These are phyloP conservation scores for Meloidogyne floridensis DNA, from an alignment of 1,140 invertebrate genomes.

Conservation along the genomic window DNA sequence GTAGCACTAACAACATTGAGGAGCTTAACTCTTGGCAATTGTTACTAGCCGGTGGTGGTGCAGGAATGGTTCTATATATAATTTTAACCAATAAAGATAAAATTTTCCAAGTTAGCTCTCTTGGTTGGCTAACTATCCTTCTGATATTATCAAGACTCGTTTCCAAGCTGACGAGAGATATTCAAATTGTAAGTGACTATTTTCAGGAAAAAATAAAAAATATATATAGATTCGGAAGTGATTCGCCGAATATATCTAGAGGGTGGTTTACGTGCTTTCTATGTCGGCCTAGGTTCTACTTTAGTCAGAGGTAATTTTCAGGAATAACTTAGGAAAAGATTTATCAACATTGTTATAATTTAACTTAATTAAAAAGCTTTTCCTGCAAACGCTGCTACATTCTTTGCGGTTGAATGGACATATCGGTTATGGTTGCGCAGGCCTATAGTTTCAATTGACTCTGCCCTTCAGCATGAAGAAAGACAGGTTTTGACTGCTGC, in stretches of 20 bases:
- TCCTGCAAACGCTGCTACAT: slow-evolving; percentile 87
- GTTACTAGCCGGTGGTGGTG: slow-evolving; percentile 56
- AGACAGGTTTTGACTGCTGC: slow-evolving; percentile 28
- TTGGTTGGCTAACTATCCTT: slow-evolving; percentile 82
- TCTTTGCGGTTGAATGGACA: slow-evolving; percentile 80
- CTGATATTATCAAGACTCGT: slow-evolving; percentile 85
- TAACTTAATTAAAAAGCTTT: slow-evolving; percentile 76
- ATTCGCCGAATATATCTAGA: slow-evolving; percentile 76
- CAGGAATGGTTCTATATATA: slow-evolving; percentile 19
- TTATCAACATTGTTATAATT: not conserved
- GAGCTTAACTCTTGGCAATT: slow-evolving; percentile 51
- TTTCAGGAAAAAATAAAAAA: slow-evolving; percentile 49
- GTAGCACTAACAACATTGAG: slow-evolving; percentile 52
- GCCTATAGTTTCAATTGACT: slow-evolving; percentile 22
- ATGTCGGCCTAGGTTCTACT: slow-evolving; percentile 61
- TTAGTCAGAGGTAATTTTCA: slow-evolving; percentile 52
- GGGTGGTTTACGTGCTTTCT: slow-evolving; percentile 71
- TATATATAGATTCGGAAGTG: slow-evolving; percentile 70
- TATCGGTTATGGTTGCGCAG: slow-evolving; percentile 50
- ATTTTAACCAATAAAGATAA: slow-evolving; percentile 66
- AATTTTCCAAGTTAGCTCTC: slow-evolving; percentile 79
- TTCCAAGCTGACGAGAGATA: slow-evolving; percentile 77
- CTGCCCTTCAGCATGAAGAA: not conserved
- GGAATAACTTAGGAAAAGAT: not conserved
- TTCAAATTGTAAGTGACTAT: slow-evolving; percentile 19